These are phyloP conservation scores for Atlantisia rogersi DNA, from an alignment of 2,113 vertebrate species.

Conservation along the genomic window DNA sequence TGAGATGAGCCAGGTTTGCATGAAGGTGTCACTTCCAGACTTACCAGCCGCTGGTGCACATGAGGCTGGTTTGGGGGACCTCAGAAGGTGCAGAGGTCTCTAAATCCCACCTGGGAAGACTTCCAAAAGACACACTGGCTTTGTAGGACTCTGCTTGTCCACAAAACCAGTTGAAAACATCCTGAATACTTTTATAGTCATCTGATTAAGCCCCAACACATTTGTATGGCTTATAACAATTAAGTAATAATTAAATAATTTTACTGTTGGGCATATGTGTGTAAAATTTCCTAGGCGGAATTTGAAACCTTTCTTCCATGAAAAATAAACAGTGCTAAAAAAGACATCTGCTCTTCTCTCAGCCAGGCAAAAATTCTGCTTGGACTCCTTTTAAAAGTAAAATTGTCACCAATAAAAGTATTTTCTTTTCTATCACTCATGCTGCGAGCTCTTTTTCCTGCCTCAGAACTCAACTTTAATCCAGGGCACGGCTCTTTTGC, in stretches of 20 bases:
- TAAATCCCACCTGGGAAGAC: not conserved
- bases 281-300: constrained; percentile 24
- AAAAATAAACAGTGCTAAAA: constrained; percentile 42
- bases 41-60: not conserved
- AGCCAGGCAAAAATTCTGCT: constrained; percentile 32
- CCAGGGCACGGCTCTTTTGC: not conserved
- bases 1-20: not conserved
- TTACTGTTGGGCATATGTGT: constrained; percentile 6
- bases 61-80: not conserved
- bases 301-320: constrained; percentile 51
- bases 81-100: not conserved
- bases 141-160: not conserved
- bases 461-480: not conserved
- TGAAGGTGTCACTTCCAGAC: not conserved
- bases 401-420: not conserved
- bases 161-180: not conserved
- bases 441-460: not conserved
- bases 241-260: constrained; percentile 43
- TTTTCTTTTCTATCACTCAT: not conserved
- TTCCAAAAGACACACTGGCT: not conserved
- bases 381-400: not conserved
- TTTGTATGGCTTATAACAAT: not conserved
- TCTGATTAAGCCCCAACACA: not conserved
- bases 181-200: not conserved
- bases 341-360: constrained; percentile 38